These are phyloP conservation scores for Eupithecia insigniata DNA, from an alignment of 2,888 invertebrate genomes.

Conservation along the genomic window DNA sequence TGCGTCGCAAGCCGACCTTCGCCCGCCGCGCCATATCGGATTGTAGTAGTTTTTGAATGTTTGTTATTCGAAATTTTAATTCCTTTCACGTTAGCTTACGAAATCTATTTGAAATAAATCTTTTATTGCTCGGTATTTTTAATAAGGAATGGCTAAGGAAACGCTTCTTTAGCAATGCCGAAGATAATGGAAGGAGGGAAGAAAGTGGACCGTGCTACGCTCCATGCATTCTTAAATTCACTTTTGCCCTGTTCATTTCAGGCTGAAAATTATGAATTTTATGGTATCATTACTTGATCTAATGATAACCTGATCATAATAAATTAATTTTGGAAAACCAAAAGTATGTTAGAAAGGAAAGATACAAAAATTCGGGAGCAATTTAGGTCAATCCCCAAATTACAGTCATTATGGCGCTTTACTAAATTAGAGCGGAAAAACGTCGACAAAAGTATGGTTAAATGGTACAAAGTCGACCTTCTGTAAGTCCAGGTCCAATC, in stretches of 20 bases:
- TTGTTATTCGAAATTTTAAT: neutral
- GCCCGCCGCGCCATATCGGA: too few species aligned
- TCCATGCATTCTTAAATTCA: neutral
- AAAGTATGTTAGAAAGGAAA: neutral
- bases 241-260: neutral
- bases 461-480: conserved; percentile 30
- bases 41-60: neutral
- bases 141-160: too few species aligned
- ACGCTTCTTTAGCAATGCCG: neutral
- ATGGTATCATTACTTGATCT: neutral
- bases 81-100: neutral
- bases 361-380: conserved; percentile 12
- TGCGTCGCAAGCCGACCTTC: too few species aligned
- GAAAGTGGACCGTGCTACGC: neutral
- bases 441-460: conserved; percentile 27
- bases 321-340: neutral
- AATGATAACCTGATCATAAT: neutral
- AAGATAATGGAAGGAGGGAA: neutral
- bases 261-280: too few species aligned
- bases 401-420: conserved; percentile 33
- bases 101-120: neutral
- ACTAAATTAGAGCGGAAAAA: conserved; percentile 32
- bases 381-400: conserved; percentile 31
- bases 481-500: conserved; percentile 22
- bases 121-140: neutral